Evolutionary conservation across 1,140 invertebrate genomes (phyloP).

Genomic region (Heliconius eleuchia): DNA sequence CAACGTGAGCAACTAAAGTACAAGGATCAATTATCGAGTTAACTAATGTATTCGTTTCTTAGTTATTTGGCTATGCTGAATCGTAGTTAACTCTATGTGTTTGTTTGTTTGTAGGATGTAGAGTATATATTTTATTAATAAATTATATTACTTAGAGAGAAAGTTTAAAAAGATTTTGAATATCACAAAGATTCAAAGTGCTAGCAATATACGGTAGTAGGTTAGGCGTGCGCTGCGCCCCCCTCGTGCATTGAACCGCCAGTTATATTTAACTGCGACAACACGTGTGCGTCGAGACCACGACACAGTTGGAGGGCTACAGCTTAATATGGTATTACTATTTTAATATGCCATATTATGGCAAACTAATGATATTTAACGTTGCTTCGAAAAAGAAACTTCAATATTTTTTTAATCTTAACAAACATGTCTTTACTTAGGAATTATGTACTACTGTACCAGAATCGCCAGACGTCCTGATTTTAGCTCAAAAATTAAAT

Average conservation of each 20-base stretch:
- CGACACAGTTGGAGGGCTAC: constrained; percentile 45
- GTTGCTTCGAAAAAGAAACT: neutral
- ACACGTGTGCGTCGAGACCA: constrained; percentile 66
- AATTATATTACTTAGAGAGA: neutral
- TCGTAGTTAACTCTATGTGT: neutral
- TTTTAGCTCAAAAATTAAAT: too few species aligned
- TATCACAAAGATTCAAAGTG: neutral
- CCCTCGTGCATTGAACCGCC: constrained; percentile 73
- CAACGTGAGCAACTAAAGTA: constrained; percentile 28
- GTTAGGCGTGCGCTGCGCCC: constrained; percentile 67
- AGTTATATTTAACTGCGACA: constrained; percentile 78
- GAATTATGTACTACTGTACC: too few species aligned
- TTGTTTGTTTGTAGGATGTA: neutral
- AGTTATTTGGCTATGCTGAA: neutral
- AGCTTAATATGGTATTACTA: constrained; percentile 16
- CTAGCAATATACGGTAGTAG: constrained; percentile 49
- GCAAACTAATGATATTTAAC: neutral
- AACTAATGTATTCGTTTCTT: constrained; percentile 2
- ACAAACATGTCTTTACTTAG: too few species aligned
- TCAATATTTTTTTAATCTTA: too few species aligned
- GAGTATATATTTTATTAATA: neutral
- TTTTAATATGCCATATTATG: neutral
- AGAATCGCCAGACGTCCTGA: too few species aligned
- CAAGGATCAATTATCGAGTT: constrained; percentile 21
- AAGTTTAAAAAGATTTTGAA: neutral